Base-by-base conservation (phyloP, 2,888 invertebrate genomes). In the Cistogaster globosa region DNA sequence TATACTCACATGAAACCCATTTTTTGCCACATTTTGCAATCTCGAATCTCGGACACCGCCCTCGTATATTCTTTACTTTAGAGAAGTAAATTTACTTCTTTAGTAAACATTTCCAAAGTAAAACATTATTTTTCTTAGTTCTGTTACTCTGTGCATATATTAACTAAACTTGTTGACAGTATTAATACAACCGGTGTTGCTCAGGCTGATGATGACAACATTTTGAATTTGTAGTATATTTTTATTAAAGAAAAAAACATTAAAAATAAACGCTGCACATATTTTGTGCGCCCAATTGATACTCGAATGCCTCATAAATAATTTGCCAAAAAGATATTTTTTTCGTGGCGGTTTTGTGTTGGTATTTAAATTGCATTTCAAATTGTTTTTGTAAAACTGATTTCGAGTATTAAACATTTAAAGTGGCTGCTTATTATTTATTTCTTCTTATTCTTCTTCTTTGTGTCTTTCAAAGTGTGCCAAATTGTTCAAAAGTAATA, bases 231-330 rank as follows among this genome's bases (percentile, higher is more conserved):
- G 55, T 22, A n/a, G n/a, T 42, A 11, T 57, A 42, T 65, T 72
- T 68, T 60, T 60, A 65, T 72, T 26, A 26, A 26, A 26, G 26
- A 72, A 18, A 32, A 53, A 0, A 42, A 36, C 2, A 42, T 26
- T 42, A 69, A 55, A 36, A 36, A 45, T 0, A 63, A 63, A 18
- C 9, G 20, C 38, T 38, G 38, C 45, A 77, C 53, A 38, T 74
- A 72, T 74, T 74, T 51, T 75, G 71, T 71, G 79, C 71, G 75
- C 45, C 75, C 79, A 76, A 84, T 75, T 76, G 79, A 71, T 63
- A 42, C 42, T 42, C 12, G 42, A 12, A 62, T 71, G 79, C 45
- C 71, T 75, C 79, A 84, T 84, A 84, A 84, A 76, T 71, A 71
- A 67, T 75, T 72, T 77, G 72, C 75, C 67, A 74, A 78, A 45